phyloP scores from a whole-genome alignment of 2,797 vertebrate genomes.

The Spea hammondii region DNA sequence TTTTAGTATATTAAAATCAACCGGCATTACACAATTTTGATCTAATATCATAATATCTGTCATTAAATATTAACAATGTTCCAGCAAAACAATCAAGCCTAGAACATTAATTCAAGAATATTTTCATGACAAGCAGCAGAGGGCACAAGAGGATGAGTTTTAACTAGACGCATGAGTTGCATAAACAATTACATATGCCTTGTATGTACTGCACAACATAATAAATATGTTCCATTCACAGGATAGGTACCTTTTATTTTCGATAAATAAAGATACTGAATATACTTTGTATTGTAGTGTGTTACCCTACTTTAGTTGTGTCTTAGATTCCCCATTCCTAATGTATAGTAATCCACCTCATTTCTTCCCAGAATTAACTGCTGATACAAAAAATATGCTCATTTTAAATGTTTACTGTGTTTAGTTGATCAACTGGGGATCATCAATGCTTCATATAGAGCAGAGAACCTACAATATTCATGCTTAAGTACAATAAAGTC shows the following conservation, averaged over 20 bases:
- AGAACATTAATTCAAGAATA: conserved; percentile 16
- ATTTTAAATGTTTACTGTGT: too few relatives aligned
- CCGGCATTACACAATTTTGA: too few relatives aligned
- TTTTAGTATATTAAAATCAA: too few relatives aligned
- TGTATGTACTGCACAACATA: neutral
- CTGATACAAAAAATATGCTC: too few relatives aligned
- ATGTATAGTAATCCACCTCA: neutral
- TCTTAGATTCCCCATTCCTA: neutral
- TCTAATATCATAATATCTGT: too few relatives aligned
- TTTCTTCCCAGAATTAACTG: neutral
- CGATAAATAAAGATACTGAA: conserved; percentile 1
- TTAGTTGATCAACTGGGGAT: too few relatives aligned
- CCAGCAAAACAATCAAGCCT: neutral
- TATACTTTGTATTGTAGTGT: conserved; percentile 4
- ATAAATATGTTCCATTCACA: conserved; percentile 1
- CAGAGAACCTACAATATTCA: too few relatives aligned
- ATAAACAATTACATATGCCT: neutral
- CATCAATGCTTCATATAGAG: too few relatives aligned
- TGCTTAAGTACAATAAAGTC: too few relatives aligned
- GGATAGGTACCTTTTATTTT: conserved; percentile 20
- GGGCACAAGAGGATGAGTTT: conserved; percentile 30
- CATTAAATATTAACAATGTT: too few relatives aligned
- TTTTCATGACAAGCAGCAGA: conserved; percentile 33
- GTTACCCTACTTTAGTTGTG: neutral
- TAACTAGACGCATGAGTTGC: conserved; percentile 1